These are phyloP conservation scores for Tortrix viridana DNA, from an alignment of 2,888 invertebrate genomes.

Conservation along the genomic window DNA sequence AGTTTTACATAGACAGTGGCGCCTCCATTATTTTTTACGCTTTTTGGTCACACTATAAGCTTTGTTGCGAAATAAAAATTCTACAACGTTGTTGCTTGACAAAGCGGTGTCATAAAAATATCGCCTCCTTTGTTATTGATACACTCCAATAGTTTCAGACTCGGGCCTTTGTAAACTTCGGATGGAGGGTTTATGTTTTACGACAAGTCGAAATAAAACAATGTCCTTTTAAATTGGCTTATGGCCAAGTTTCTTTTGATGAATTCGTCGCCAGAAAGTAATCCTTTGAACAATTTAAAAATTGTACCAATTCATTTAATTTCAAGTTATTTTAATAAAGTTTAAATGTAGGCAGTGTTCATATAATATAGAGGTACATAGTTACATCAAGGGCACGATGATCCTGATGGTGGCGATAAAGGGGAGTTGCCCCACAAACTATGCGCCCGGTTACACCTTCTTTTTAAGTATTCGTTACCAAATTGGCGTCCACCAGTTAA, in stretches of 20 bases:
- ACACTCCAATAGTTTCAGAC: constrained; percentile 32
- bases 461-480: too few relatives aligned
- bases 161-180: constrained; percentile 16
- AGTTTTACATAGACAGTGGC: too few relatives aligned
- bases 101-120: constrained; percentile 26
- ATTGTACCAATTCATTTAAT: background rate
- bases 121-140: constrained; percentile 17
- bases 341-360: too few relatives aligned
- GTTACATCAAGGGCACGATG: too few relatives aligned
- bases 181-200: constrained; percentile 31
- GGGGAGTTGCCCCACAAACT: too few relatives aligned
- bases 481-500: too few relatives aligned
- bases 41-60: too few relatives aligned
- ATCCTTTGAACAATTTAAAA: constrained; percentile 12
- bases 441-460: too few relatives aligned
- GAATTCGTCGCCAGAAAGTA: constrained; percentile 9
- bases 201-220: constrained; percentile 24
- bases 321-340: background rate
- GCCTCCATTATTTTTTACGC: too few relatives aligned
- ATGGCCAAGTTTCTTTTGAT: constrained; percentile 15
- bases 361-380: too few relatives aligned
- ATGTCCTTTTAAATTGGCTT: constrained; percentile 34
- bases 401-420: too few relatives aligned
- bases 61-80: background rate
- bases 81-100: background rate